Percentiles rank a stretch among this genome's conserved stretches.
Evolutionary conservation across 2,888 invertebrate genomes (phyloP).

Genomic region (Mycalesis mineus): DNA sequence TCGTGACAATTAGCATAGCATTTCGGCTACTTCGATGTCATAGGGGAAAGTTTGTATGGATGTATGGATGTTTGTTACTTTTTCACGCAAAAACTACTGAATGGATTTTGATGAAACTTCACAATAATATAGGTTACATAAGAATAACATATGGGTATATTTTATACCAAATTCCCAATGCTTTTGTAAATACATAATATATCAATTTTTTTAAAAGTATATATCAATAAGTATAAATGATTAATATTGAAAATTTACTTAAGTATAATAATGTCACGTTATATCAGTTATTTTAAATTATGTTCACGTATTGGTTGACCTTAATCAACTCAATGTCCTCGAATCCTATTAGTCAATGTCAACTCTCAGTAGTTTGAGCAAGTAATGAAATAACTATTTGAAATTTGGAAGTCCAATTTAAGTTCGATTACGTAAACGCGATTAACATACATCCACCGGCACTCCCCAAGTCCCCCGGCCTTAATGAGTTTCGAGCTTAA

Average conservation of each 20-base stretch:
- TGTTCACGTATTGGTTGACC: not conserved
- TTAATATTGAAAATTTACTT: too few species aligned
- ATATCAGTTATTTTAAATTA: not conserved
- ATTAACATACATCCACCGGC: slow-evolving; percentile 38
- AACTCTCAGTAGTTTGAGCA: slow-evolving; percentile 7
- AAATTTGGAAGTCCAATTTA: slow-evolving; percentile 53
- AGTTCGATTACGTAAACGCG: slow-evolving; percentile 59
- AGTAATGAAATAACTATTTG: slow-evolving; percentile 14
- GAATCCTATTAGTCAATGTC: slow-evolving; percentile 8
- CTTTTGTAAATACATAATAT: too few species aligned
- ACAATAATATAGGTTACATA: too few species aligned
- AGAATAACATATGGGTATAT: too few species aligned
- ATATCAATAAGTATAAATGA: too few species aligned
- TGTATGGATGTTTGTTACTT: too few species aligned
- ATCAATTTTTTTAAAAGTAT: too few species aligned
- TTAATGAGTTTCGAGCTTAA: slow-evolving; percentile 72
- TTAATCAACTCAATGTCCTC: slow-evolving; percentile 2
- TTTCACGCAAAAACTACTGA: too few species aligned
- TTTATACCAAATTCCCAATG: too few species aligned
- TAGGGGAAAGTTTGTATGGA: too few species aligned
- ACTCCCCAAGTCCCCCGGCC: slow-evolving; percentile 42
- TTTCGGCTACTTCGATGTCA: not conserved
- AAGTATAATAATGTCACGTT: not conserved
- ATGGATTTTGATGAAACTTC: too few species aligned
- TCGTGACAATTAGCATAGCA: not conserved